Evolutionary conservation across 2,888 invertebrate species (phyloP), one percentile per base, ranked within the genome.

Genomic region (Drosophila neutralis): DNA sequence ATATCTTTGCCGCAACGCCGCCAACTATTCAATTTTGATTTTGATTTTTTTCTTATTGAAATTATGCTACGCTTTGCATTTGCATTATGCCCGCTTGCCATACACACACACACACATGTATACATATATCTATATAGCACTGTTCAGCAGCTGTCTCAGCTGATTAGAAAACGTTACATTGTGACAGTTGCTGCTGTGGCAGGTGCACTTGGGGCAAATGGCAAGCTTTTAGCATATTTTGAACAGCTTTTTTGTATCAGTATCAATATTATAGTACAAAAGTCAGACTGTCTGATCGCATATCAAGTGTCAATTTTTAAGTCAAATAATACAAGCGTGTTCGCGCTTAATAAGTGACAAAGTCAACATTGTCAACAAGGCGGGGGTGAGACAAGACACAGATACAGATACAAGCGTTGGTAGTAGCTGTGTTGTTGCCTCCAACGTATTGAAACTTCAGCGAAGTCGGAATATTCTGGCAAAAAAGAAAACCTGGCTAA

Each of bases 61-160:
- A 89, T 85, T 87, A 89, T 82, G 88, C 83, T 86, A 85, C 76
- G 90, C 86, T 74, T 83, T 73, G 83, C 86, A 89, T 87, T 89
- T 78, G 68, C 78, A 80, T 78, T 80, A 80, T 79, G 61, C 65
- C 52, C 78, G 80, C 75, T 48, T 78, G 76, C 70, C 78, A 70
- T 10, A 66, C 36, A 61, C 27, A 66, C 35, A 61, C 13, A 61
- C 1, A n/a, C 2, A 33, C 0, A 40, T 15, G 21, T 7, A 40
- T 3, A 57, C 15, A 18, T n/a, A 24, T 31, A 24, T 53, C 13
- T 49, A 31, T 33, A 51, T 45, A 11, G 24, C 29, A 73, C 67
- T 72, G 62, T 66, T 63, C 21, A n/a, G 61, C 64, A 56, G 62
- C 49, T 61, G 58, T 18, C 8, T 57, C 18, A 31, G 65, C 66